These are phyloP conservation scores for Oxystoma pomonae DNA, from an alignment of 2,888 invertebrate species.

Conservation along the genomic window DNA sequence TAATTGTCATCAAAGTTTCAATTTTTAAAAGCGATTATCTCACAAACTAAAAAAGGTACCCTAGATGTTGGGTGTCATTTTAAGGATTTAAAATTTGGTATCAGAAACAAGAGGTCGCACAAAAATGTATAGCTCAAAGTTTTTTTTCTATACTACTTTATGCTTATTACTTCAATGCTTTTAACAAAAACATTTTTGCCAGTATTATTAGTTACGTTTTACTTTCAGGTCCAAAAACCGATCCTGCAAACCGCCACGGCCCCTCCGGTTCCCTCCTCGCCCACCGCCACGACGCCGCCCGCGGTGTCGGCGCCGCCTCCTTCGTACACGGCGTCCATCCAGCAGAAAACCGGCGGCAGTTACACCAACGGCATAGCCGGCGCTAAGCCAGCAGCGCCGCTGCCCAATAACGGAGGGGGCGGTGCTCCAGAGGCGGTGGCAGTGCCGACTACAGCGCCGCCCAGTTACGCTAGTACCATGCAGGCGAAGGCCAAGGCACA, in stretches of 20 bases:
- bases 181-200: too few relatives aligned
- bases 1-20: too few relatives aligned
- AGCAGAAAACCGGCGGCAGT: constrained; percentile 56
- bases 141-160: too few relatives aligned
- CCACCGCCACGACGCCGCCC: constrained; percentile 49
- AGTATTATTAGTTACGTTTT: too few relatives aligned
- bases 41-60: too few relatives aligned
- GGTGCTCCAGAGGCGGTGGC: constrained; percentile 41
- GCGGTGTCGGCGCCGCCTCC: constrained; percentile 62
- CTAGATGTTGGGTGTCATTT: too few relatives aligned
- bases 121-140: too few relatives aligned
- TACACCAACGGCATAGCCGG: constrained; percentile 36
- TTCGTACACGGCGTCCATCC: constrained; percentile 76
- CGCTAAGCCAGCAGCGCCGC: constrained; percentile 44
- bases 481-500: constrained; percentile 58
- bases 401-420: constrained; percentile 43
- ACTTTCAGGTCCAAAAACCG: constrained; percentile 85
- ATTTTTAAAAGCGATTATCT: too few relatives aligned
- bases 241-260: constrained; percentile 92
- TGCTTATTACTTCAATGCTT: too few relatives aligned
- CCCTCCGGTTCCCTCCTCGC: constrained; percentile 61
- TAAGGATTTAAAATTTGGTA: too few relatives aligned
- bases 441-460: constrained; percentile 80
- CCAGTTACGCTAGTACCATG: constrained; percentile 90
- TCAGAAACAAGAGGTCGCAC: too few relatives aligned